Evolutionary conservation across 2,797 vertebrate genomes (phyloP).

Genomic region (Aselliscus stoliczkanus): DNA sequence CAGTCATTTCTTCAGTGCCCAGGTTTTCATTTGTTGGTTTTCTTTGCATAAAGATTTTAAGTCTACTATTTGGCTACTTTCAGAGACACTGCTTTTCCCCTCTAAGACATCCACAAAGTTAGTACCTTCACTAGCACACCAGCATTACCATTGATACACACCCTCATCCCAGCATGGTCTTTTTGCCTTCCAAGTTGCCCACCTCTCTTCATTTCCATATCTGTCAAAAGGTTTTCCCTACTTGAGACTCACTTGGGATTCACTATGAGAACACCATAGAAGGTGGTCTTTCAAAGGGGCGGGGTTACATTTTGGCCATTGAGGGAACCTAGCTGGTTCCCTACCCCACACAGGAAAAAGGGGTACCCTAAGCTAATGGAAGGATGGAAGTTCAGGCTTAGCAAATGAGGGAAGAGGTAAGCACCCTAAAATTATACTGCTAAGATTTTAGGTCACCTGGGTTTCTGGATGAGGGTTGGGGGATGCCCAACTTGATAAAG

Average conservation of each 20-base stretch:
- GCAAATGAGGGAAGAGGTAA: not conserved
- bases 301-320: not conserved
- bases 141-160: not conserved
- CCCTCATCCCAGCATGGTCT: not conserved
- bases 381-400: not conserved
- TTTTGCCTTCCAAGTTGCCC: not conserved
- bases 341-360: not conserved
- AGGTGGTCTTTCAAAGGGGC: not conserved
- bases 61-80: not conserved
- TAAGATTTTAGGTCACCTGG: not conserved
- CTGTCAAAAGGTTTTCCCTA: not conserved
- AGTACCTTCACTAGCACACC: not conserved
- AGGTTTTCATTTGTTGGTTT: slow-evolving; percentile 33
- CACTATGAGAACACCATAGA: not conserved
- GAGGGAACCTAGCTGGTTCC: not conserved
- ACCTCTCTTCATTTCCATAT: not conserved
- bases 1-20: not conserved
- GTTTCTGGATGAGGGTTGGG: not conserved
- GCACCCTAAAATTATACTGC: not conserved
- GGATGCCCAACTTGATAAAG: not conserved
- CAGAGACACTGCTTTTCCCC: not conserved
- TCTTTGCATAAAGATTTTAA: slow-evolving; percentile 8
- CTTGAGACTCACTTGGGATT: not conserved
- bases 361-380: not conserved
- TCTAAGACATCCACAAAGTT: not conserved